Percentiles rank a stretch among this genome's conserved stretches.
Evolutionary conservation across 2,113 vertebrate genomes (phyloP).

Genomic region (Artemisiospiza belli): DNA sequence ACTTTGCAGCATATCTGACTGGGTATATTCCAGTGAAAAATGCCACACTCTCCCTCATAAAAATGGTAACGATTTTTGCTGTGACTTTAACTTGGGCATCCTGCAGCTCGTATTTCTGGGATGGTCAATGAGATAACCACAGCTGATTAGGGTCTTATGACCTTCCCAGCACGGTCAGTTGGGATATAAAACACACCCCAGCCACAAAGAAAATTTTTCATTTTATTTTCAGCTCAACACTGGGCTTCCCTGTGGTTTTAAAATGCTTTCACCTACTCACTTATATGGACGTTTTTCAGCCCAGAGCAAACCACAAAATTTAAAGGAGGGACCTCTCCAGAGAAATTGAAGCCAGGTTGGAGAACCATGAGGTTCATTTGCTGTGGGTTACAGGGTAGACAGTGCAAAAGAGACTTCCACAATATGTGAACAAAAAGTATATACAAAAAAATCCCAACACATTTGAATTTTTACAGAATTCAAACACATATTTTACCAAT

Average conservation of each 20-base stretch:
- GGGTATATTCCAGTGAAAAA: neutral
- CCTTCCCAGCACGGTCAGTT: neutral
- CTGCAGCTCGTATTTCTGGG: neutral
- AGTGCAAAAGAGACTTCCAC: neutral
- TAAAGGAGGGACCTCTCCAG: neutral
- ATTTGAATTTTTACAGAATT: neutral
- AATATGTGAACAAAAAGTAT: neutral
- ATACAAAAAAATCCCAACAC: rapidly evolving
- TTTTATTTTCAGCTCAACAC: neutral
- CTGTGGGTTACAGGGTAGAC: neutral
- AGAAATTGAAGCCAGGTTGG: neutral
- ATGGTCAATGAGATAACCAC: rapidly evolving
- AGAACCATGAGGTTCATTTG: neutral
- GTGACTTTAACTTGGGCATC: neutral
- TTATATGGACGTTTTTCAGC: neutral
- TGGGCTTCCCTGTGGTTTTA: neutral
- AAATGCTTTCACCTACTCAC: neutral
- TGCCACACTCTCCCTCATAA: neutral
- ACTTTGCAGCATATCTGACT: neutral
- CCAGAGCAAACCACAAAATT: neutral
- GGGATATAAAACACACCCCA: neutral
- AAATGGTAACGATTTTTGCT: neutral
- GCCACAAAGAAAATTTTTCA: neutral
- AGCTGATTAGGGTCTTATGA: neutral
- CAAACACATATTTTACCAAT: neutral